phyloP scores from a whole-genome alignment of 2,113 vertebrate genomes.

The Brachypteracias leptosomus region DNA sequence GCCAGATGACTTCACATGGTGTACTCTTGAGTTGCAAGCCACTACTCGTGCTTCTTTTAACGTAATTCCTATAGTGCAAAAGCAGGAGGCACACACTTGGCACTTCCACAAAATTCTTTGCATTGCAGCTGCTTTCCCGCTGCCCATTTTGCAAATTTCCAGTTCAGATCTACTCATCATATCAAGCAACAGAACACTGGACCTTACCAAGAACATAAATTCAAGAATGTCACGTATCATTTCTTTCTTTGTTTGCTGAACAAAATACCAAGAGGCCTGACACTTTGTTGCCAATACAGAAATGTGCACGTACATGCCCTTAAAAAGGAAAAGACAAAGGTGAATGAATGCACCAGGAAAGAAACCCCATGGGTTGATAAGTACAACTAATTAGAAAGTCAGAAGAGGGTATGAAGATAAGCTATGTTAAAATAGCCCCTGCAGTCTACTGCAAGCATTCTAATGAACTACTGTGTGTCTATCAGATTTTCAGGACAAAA shows the following conservation, averaged over 20 bases:
- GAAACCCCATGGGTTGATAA: not conserved
- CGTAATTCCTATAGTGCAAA: not conserved
- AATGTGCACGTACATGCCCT: not conserved
- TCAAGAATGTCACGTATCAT: not conserved
- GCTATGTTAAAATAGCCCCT: not conserved
- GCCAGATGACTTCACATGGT: not conserved
- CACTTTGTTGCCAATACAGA: not conserved
- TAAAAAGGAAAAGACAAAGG: not conserved
- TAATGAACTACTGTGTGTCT: too few species aligned
- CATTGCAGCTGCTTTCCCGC: not conserved
- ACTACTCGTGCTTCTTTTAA: not conserved
- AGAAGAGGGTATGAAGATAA: not conserved
- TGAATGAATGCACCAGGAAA: not conserved
- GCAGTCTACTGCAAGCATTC: not conserved
- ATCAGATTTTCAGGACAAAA: not conserved
- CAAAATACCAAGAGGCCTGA: not conserved
- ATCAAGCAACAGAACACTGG: not conserved
- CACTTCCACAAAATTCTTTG: not conserved
- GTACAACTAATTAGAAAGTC: not conserved
- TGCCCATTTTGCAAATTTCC: not conserved
- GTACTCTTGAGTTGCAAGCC: not conserved
- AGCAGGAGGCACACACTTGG: not conserved
- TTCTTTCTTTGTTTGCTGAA: not conserved
- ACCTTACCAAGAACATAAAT: not conserved
- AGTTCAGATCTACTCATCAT: not conserved